A percentile compares a stretch with the other conserved stretches of the same genome.
These are phyloP conservation scores for Neoarius graeffei DNA, from an alignment of 2,113 vertebrate genomes.

Conservation along the genomic window DNA sequence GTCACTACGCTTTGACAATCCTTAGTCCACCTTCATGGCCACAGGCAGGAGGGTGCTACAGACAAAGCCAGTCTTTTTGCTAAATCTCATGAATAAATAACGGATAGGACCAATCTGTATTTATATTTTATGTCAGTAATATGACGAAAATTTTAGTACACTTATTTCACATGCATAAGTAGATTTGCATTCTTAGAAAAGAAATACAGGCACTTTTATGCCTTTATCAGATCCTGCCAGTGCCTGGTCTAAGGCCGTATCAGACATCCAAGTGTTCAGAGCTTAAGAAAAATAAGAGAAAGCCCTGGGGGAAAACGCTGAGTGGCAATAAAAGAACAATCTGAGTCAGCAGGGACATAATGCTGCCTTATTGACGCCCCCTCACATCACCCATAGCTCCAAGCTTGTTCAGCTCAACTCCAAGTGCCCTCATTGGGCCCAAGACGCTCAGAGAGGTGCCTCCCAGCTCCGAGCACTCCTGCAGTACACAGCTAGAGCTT, in stretches of 20 bases:
- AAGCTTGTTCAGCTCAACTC: constrained; percentile 26
- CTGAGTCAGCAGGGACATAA: constrained; percentile 35
- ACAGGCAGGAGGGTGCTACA: neutral
- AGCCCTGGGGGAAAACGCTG: constrained; percentile 30
- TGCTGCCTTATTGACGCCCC: constrained; percentile 7
- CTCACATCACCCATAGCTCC: constrained; percentile 29
- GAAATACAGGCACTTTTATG: neutral
- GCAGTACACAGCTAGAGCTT: constrained; percentile 33
- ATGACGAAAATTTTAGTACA: neutral
- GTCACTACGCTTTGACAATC: constrained; percentile 32
- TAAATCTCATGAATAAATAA: neutral
- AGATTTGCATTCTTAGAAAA: neutral
- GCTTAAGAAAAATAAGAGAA: constrained; percentile 11
- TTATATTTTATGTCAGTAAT: neutral
- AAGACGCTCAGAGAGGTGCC: constrained; percentile 26
- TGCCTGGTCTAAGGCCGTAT: constrained; percentile 14
- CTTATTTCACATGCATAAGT: neutral
- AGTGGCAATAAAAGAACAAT: constrained; percentile 37
- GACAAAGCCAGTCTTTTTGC: neutral
- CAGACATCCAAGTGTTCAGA: neutral
- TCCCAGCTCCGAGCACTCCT: constrained; percentile 38
- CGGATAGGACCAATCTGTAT: neutral
- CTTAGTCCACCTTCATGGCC: constrained; percentile 6
- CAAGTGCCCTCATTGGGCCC: constrained; percentile 41
- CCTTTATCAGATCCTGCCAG: constrained; percentile 12